A percentile compares a stretch with the other conserved stretches of the same genome.
Evolutionary conservation across 2,113 vertebrate genomes (phyloP).

Genomic region (Pimephales promelas): DNA sequence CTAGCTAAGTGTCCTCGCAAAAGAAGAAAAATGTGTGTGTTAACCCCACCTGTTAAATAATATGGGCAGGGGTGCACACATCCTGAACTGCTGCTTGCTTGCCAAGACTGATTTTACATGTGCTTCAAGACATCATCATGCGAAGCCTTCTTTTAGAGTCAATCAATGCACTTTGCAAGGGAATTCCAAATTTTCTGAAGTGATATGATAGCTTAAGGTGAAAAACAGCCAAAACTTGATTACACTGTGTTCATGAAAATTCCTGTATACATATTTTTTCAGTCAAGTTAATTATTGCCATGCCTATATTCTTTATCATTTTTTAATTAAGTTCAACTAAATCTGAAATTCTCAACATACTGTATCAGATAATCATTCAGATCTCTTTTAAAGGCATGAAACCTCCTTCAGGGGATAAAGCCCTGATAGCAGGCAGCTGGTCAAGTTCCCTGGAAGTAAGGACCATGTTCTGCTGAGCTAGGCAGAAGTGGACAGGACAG

Average conservation of each 20-base stretch:
- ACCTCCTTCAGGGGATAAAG: constrained; percentile 14
- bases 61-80: too few relatives aligned
- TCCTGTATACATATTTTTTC: too few relatives aligned
- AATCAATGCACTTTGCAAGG: too few relatives aligned
- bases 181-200: background rate
- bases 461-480: constrained; percentile 46
- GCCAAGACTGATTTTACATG: too few relatives aligned
- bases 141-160: too few relatives aligned
- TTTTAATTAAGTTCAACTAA: constrained; percentile 12
- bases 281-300: background rate
- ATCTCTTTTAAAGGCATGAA: constrained; percentile 10
- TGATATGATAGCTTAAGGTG: background rate
- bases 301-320: background rate
- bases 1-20: too few relatives aligned
- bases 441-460: constrained; percentile 25
- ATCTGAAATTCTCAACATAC: background rate
- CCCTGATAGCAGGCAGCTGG: constrained; percentile 52
- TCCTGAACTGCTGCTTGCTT: too few relatives aligned
- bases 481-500: constrained; percentile 50
- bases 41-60: too few relatives aligned
- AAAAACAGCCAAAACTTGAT: background rate
- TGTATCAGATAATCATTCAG: background rate
- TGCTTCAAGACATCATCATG: too few relatives aligned
- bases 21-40: too few relatives aligned
- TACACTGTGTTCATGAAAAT: background rate